Evolutionary conservation across 92 coral and sea anemone species (phyloP).

Genomic region (Desmophyllum pertusum): DNA sequence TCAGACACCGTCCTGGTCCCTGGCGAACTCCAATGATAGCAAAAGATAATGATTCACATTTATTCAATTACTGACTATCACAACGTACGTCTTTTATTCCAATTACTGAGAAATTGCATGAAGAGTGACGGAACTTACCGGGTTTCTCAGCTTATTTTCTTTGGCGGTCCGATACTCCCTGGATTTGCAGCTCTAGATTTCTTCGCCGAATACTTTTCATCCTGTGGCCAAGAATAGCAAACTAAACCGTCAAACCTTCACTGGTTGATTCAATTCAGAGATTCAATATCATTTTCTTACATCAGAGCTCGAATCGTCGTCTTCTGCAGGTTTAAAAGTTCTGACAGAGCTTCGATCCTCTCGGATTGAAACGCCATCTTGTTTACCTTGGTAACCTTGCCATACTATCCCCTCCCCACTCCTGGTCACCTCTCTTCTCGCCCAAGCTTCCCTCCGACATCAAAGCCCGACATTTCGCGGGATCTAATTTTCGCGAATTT

Average conservation of each 20-base stretch:
- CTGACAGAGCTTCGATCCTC: constrained; percentile 66
- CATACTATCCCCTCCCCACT: constrained; percentile 15
- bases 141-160: constrained; percentile 39
- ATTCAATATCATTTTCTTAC: constrained; percentile 37
- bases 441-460: neutral
- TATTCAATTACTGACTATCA: neutral
- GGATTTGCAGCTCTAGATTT: constrained; percentile 52
- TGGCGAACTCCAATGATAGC: neutral
- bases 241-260: neutral
- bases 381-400: constrained; percentile 49
- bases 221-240: constrained; percentile 24
- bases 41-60: neutral
- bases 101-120: neutral
- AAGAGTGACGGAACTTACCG: constrained; percentile 3
- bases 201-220: constrained; percentile 25
- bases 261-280: neutral
- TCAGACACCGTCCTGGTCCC: too few species aligned
- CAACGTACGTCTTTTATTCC: neutral
- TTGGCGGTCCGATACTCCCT: constrained; percentile 84
- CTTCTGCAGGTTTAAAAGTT: constrained; percentile 74
- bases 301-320: constrained; percentile 69
- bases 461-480: too few species aligned
- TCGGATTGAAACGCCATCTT: constrained; percentile 70
- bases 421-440: neutral
- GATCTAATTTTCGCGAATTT: too few species aligned